Evolutionary conservation across 64 coral and sea anemone genomes (phyloP).

Genomic region (Montipora efflorescens): DNA sequence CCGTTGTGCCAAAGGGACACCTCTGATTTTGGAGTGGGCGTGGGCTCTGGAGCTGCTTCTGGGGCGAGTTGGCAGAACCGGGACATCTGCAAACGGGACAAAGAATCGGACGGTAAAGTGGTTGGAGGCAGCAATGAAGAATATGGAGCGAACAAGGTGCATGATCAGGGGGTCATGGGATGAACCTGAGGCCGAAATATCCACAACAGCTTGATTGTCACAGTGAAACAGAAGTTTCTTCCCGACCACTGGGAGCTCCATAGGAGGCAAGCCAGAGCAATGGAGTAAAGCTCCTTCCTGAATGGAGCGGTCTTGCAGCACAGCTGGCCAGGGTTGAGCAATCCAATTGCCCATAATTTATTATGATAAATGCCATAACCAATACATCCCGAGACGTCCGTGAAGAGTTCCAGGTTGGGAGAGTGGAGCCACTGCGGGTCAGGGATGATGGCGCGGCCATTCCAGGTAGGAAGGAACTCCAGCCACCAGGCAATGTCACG

Average conservation of each 20-base stretch:
- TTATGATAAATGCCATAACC: background rate
- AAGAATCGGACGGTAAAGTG: background rate
- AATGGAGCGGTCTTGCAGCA: background rate
- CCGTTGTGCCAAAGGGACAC: background rate
- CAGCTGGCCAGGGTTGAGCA: background rate
- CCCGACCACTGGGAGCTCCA: background rate
- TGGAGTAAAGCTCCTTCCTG: constrained; percentile 42
- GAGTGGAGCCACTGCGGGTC: background rate
- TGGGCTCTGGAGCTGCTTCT: background rate
- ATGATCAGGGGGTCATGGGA: background rate
- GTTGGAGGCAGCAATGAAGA: background rate
- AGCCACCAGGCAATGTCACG: too few relatives aligned
- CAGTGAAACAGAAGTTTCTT: constrained; percentile 21
- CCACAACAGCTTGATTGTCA: constrained; percentile 11
- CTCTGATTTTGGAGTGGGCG: background rate
- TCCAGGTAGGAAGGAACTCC: background rate
- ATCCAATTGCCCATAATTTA: background rate
- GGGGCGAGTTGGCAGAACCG: background rate
- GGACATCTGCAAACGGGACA: constrained; percentile 35
- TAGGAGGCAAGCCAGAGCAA: background rate
- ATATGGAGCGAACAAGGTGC: background rate
- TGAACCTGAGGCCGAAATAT: constrained; percentile 2
- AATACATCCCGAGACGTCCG: background rate
- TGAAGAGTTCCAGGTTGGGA: constrained; percentile 30
- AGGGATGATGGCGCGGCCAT: constrained; percentile 26